Base-by-base conservation (phyloP, 2,113 vertebrate genomes). In the Hystrix brachyura region DNA sequence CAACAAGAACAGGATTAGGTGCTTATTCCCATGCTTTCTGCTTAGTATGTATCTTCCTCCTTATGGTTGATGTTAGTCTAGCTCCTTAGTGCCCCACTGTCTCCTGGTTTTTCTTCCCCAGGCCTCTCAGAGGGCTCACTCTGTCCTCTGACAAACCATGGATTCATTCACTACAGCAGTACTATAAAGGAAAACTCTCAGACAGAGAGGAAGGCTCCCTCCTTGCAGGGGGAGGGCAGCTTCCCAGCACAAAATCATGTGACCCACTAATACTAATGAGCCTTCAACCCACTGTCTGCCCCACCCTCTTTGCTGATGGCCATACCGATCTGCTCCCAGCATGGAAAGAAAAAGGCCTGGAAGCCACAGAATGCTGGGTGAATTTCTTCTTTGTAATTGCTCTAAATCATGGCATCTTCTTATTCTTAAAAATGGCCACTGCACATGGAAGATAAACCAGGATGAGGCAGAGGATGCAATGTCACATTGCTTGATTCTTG, bases 401-500 rank as follows among this genome's bases (percentile, higher is more conserved):
- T 57, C 4, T 12, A 27, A 79, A 65, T 65, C 17, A 69, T 2
- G 13, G 43, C 76, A 57, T 4, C 6, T 32, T n/a, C 38, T 53
- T 34, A 2, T 62, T 79, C 59, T 92, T 84, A 59, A 60, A 78
- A 88, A 59, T 19, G 71, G 71, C 71, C 91, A 38, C 78, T 87
- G 72, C 57, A 65, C 83, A 29, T 80, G 67, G 87, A 43, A 53
- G 83, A 97, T 96, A 81, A 95, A 89, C 69, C 62, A 71, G 86
- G 64, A 87, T 51, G 86, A 92, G 67, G 92, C n/a, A 59, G 79
- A 81, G 87, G 86, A 82, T 15, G 3, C 80, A 29, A 23, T 15
- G 7, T 96, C 92, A 59, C 87, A 97, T 90, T 87, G 71, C n/a
- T 92, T n/a, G 23, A 25, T 95, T 98, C 94, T 94, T 98, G 98